Evolutionary conservation across 2,113 vertebrate genomes (phyloP).

Genomic region (Cathartes aura): DNA sequence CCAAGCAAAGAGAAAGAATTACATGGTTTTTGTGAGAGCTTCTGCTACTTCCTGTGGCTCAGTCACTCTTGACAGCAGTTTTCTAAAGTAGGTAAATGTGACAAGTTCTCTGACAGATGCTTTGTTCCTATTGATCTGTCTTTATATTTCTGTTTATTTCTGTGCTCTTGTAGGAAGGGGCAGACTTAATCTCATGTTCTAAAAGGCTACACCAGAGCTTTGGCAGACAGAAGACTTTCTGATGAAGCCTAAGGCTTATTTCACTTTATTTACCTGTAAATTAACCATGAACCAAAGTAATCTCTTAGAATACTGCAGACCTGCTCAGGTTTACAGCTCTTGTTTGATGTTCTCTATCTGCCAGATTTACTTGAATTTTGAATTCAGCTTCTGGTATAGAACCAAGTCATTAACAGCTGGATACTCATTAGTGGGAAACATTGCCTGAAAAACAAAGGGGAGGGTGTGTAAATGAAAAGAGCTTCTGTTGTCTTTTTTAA

Average conservation of each 20-base stretch:
- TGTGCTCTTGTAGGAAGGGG: background rate
- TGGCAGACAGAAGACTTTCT: background rate
- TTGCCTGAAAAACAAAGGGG: background rate
- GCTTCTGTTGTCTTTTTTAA: conserved; percentile 20
- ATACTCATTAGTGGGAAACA: background rate
- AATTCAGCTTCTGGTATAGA: background rate
- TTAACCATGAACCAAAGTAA: background rate
- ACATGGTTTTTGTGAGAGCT: background rate
- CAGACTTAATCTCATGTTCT: background rate
- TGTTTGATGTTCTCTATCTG: background rate
- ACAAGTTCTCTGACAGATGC: background rate
- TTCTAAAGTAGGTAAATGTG: conserved; percentile 10
- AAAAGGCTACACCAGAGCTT: background rate
- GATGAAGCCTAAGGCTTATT: conserved; percentile 8
- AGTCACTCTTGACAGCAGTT: background rate
- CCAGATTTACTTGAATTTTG: background rate
- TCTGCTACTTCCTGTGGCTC: background rate
- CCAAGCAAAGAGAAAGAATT: background rate
- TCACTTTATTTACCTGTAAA: conserved; percentile 22
- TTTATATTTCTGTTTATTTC: conserved; percentile 36
- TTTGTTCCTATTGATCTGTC: conserved; percentile 24
- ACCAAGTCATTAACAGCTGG: background rate
- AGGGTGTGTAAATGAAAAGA: background rate
- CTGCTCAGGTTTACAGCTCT: background rate
- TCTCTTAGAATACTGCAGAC: background rate